These are phyloP conservation scores for Avahi laniger DNA, from an alignment of 2,797 vertebrate genomes.

Conservation along the genomic window DNA sequence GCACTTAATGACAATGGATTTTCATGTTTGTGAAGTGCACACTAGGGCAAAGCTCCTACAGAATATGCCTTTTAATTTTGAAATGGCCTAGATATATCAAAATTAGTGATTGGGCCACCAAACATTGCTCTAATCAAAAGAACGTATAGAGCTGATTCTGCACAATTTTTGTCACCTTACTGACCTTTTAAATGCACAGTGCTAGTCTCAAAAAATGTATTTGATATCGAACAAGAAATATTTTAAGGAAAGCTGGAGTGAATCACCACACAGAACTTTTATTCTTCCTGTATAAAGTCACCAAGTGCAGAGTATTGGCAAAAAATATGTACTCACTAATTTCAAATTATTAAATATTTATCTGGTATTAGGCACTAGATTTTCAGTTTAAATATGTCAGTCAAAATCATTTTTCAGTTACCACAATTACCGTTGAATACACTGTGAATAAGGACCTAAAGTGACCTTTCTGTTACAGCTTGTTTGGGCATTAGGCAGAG, in stretches of 20 bases:
- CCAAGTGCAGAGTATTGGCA: neutral
- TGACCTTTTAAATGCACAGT: slow-evolving; percentile 48
- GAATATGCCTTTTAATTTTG: slow-evolving; percentile 42
- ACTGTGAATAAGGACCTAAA: neutral
- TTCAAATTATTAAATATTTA: slow-evolving; percentile 5
- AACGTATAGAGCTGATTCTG: neutral
- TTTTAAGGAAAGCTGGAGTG: slow-evolving; percentile 49
- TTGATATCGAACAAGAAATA: slow-evolving; percentile 56
- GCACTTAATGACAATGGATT: neutral
- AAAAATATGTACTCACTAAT: neutral
- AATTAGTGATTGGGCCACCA: neutral
- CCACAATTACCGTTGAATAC: slow-evolving; percentile 27
- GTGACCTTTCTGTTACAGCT: neutral
- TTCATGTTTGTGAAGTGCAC: neutral
- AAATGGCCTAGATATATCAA: slow-evolving; percentile 43
- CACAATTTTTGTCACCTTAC: neutral
- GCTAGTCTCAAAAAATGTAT: slow-evolving; percentile 39
- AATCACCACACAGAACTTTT: slow-evolving; percentile 33
- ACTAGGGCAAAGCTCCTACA: neutral
- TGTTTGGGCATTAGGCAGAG: slow-evolving; percentile 34
- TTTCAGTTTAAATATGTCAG: neutral
- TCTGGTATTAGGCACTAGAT: neutral
- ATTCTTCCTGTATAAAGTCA: slow-evolving; percentile 21
- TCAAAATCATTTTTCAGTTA: neutral
- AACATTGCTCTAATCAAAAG: neutral